Evolutionary conservation across 2,888 invertebrate species (phyloP).

Genomic region (Proisotoma minuta): DNA sequence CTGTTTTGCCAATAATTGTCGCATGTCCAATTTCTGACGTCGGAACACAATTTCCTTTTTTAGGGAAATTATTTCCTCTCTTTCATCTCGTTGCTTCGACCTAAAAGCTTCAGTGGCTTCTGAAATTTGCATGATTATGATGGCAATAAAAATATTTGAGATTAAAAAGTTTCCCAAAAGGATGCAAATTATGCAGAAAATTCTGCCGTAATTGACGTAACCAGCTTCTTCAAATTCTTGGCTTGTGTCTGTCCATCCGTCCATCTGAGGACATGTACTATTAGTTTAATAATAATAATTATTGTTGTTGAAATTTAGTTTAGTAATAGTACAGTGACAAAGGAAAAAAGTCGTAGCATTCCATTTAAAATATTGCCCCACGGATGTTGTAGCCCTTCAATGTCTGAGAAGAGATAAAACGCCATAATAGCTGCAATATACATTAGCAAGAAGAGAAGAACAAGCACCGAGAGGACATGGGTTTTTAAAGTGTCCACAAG

Average conservation of each 20-base stretch:
- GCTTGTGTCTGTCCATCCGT: conserved; percentile 39
- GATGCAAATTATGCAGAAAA: conserved; percentile 39
- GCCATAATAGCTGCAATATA: conserved; percentile 42
- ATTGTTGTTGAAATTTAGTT: not conserved
- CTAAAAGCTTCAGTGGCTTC: conserved; percentile 43
- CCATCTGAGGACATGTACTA: conserved; percentile 20
- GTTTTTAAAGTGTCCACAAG: conserved; percentile 41
- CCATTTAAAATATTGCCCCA: conserved; percentile 34
- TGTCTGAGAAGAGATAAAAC: conserved; percentile 31
- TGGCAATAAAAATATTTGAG: conserved; percentile 44
- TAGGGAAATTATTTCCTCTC: conserved; percentile 29
- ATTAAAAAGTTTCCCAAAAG: conserved; percentile 42
- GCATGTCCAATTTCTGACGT: conserved; percentile 41
- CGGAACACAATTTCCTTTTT: conserved; percentile 40
- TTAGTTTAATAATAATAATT: not conserved
- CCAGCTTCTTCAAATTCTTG: conserved; percentile 20
- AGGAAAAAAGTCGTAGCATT: conserved; percentile 27
- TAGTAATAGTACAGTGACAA: conserved; percentile 22
- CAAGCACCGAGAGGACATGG: conserved; percentile 40
- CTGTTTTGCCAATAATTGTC: conserved; percentile 35
- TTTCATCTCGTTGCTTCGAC: conserved; percentile 21
- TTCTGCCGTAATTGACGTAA: conserved; percentile 13
- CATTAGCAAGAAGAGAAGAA: conserved; percentile 38
- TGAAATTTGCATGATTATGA: conserved; percentile 44
- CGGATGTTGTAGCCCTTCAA: not conserved